These are phyloP conservation scores for Drosophila persimilis DNA, from an alignment of 1,140 invertebrate genomes.

Conservation along the genomic window DNA sequence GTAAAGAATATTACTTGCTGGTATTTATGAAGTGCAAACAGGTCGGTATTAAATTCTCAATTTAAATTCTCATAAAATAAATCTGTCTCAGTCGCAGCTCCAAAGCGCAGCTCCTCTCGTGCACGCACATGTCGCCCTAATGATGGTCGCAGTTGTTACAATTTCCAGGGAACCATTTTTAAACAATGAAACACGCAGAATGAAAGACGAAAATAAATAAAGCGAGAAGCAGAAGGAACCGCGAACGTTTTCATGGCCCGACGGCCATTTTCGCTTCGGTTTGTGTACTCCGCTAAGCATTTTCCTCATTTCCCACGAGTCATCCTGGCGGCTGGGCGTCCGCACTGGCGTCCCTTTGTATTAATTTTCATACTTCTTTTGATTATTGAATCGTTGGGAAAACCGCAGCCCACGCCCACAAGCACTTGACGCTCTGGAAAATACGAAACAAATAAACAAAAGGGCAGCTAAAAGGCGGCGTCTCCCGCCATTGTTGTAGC, in stretches of 20 bases:
- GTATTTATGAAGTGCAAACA: slow-evolving; percentile 43
- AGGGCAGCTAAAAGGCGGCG: slow-evolving; percentile 51
- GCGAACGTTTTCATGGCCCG: slow-evolving; percentile 44
- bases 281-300: slow-evolving; percentile 39
- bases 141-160: slow-evolving; percentile 61
- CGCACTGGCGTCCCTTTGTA: slow-evolving; percentile 55
- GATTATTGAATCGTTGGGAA: slow-evolving; percentile 64
- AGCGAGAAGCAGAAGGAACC: slow-evolving; percentile 16
- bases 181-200: slow-evolving; percentile 54
- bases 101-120: slow-evolving; percentile 9
- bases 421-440: slow-evolving; percentile 38
- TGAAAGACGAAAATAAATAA: slow-evolving; percentile 28
- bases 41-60: slow-evolving; percentile 33
- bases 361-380: slow-evolving; percentile 73
- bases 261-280: slow-evolving; percentile 33
- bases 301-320: slow-evolving; percentile 38
- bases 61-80: slow-evolving; percentile 38
- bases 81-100: not conserved
- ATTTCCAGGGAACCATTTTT: slow-evolving; percentile 57
- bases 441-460: slow-evolving; percentile 75
- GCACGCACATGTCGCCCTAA: slow-evolving; percentile 54
- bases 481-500: slow-evolving; percentile 35
- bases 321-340: slow-evolving; percentile 13
- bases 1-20: slow-evolving; percentile 24
- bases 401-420: slow-evolving; percentile 9